Evolutionary conservation across 2,113 vertebrate species (phyloP).

Genomic region (Pantherophis guttatus): DNA sequence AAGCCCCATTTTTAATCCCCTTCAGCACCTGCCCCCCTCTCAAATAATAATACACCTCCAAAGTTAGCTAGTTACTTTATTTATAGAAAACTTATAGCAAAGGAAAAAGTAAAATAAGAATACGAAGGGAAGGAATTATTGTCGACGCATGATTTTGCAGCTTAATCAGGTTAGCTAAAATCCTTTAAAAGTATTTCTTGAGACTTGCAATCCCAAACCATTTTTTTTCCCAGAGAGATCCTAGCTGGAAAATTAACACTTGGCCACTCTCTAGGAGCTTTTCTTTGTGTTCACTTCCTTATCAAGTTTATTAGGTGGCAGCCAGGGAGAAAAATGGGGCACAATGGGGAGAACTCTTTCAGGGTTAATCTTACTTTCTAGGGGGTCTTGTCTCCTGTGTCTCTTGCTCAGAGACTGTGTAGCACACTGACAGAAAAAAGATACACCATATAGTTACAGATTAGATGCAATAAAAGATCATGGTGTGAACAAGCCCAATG

Average conservation of each 20-base stretch:
- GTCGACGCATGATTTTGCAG: neutral
- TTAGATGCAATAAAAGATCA: neutral
- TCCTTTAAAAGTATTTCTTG: neutral
- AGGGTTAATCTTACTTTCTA: neutral
- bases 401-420: neutral
- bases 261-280: neutral
- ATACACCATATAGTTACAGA: neutral
- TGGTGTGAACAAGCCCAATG: neutral
- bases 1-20: neutral
- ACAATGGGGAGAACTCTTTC: neutral
- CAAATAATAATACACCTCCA: neutral
- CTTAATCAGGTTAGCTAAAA: neutral
- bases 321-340: neutral
- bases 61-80: neutral
- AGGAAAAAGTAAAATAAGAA: neutral
- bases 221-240: neutral
- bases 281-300: neutral
- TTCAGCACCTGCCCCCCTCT: neutral
- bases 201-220: neutral
- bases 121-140: neutral
- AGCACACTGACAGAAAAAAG: neutral
- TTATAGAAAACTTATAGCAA: neutral
- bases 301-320: neutral
- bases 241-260: neutral
- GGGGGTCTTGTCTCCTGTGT: neutral